These are phyloP conservation scores for Tachysurus fulvidraco DNA, from an alignment of 2,113 vertebrate species.

Conservation along the genomic window DNA sequence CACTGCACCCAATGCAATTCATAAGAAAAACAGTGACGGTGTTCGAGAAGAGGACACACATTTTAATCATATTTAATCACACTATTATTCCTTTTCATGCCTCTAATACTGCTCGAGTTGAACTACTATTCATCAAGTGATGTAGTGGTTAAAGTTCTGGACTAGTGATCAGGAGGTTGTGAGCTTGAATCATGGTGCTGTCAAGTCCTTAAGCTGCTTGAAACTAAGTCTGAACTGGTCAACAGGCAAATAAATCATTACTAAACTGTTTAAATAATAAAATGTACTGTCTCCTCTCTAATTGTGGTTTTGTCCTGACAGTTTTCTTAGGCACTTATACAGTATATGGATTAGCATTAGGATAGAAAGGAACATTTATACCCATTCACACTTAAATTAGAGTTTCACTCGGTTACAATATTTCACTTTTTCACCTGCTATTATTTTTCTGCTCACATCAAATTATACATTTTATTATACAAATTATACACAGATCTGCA, in stretches of 20 bases:
- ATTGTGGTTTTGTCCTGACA: not conserved
- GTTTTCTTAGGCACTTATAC: not conserved
- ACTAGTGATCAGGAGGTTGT: not conserved
- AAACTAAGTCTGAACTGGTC: not conserved
- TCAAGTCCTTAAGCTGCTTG: not conserved
- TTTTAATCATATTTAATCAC: not conserved
- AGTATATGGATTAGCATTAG: not conserved
- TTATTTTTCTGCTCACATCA: not conserved
- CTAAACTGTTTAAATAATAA: not conserved
- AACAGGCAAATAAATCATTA: not conserved
- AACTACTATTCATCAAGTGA: not conserved
- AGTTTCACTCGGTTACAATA: not conserved
- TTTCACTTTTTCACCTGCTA: not conserved
- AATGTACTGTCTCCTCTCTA: not conserved
- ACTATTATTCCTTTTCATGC: not conserved
- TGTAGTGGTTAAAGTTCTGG: not conserved
- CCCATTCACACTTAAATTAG: not conserved
- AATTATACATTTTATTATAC: not conserved
- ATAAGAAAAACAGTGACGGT: not conserved
- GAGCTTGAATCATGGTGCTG: not conserved
- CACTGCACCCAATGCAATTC: not conserved
- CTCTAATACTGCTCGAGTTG: not conserved
- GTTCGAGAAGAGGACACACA: not conserved
- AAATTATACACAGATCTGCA: not conserved
- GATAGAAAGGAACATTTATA: too few species aligned